phyloP scores from a whole-genome alignment of 2,797 vertebrate species.

The Staurois parvus region DNA sequence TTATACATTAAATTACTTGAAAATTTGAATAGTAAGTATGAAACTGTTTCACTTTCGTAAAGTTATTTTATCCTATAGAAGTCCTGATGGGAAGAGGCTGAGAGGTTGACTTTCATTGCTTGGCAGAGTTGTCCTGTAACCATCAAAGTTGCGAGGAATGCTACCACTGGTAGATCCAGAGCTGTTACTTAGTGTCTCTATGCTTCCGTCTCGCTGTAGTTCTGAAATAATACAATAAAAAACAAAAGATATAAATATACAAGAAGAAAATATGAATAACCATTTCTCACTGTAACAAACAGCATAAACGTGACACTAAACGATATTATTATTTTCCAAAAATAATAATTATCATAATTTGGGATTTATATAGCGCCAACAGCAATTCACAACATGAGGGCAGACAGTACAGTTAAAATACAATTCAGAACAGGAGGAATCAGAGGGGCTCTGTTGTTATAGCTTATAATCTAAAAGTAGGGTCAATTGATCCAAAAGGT shows the following conservation, averaged over 20 bases:
- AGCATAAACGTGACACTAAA: not conserved
- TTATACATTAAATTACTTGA: not conserved
- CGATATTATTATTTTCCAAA: too few species aligned
- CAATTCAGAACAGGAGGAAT: too few species aligned
- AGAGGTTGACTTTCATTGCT: constrained; percentile 96
- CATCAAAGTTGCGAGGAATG: constrained; percentile 95
- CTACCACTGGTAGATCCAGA: constrained; percentile 97
- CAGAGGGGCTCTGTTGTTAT: too few species aligned
- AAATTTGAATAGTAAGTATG: not conserved
- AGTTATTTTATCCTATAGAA: constrained; percentile 76
- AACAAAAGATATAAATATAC: constrained; percentile 49
- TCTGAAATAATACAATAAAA: constrained; percentile 77
- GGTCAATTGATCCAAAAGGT: too few species aligned
- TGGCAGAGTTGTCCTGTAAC: constrained; percentile 93
- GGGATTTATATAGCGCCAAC: too few species aligned
- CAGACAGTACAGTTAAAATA: too few species aligned
- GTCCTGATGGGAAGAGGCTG: constrained; percentile 92
- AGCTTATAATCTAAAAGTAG: too few species aligned
- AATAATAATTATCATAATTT: too few species aligned
- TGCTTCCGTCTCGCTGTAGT: constrained; percentile 98
- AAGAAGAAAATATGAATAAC: not conserved
- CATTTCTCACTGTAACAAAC: not conserved
- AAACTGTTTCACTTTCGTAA: not conserved
- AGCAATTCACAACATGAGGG: too few species aligned
- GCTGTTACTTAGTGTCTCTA: constrained; percentile 98